These are phyloP conservation scores for Malurus cyaneus DNA, from an alignment of 2,113 vertebrate genomes.

Conservation along the genomic window DNA sequence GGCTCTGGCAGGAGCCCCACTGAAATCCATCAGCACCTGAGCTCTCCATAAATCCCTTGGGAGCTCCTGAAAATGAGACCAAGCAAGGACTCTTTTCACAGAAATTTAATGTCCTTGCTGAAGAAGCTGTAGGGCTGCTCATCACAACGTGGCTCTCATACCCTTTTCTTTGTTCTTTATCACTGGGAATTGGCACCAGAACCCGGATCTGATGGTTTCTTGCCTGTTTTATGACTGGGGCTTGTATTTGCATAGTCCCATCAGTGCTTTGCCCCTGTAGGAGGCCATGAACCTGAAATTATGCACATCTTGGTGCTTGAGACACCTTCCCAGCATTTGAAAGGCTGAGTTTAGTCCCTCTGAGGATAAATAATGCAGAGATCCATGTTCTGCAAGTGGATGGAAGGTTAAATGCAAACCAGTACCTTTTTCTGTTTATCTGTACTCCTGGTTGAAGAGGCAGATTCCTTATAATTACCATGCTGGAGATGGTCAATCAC, in stretches of 20 bases:
- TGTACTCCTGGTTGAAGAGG: neutral
- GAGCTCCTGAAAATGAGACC: neutral
- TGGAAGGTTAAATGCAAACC: neutral
- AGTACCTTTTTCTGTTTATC: neutral
- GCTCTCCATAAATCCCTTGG: neutral
- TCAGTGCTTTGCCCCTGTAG: neutral
- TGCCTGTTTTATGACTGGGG: neutral
- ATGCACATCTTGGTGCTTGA: neutral
- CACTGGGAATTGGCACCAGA: neutral
- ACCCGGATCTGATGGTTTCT: neutral
- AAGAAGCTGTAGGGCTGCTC: neutral
- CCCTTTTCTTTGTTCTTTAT: neutral
- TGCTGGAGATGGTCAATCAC: neutral
- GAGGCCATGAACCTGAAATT: neutral
- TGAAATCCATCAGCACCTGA: neutral
- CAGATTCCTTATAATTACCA: neutral
- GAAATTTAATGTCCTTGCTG: neutral
- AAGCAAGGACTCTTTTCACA: neutral
- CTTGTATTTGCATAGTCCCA: accelerated
- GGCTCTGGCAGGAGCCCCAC: neutral
- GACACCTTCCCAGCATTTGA: neutral
- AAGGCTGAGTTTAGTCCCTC: neutral
- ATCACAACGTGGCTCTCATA: accelerated
- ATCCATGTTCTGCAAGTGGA: neutral
- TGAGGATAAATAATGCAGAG: neutral